Conservation (phyloP, 2,113 vertebrate genomes). For the Macaca fascicularis region DNA sequence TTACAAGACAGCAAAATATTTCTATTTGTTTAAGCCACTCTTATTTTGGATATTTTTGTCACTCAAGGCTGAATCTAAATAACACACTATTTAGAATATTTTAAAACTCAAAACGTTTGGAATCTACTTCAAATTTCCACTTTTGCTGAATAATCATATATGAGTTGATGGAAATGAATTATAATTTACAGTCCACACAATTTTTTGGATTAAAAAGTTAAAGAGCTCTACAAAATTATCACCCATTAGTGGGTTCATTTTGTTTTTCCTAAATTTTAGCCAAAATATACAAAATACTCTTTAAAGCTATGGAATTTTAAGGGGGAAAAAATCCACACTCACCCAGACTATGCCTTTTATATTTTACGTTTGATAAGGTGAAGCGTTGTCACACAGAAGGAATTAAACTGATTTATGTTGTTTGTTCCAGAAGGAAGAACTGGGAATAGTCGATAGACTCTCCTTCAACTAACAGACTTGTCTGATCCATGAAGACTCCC, state of each 20-base stretch:
- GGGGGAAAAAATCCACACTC: background rate
- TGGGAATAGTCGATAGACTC: background rate
- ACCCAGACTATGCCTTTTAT: background rate
- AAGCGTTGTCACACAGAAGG: background rate
- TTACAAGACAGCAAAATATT: background rate
- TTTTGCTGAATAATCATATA: background rate
- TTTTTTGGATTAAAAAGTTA: background rate
- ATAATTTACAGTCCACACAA: background rate
- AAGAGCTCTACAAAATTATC: background rate
- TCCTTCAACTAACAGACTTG: background rate
- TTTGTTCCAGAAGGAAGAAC: background rate
- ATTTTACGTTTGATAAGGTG: conserved; percentile 19
- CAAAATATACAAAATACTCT: conserved; percentile 4
- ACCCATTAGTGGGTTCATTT: background rate
- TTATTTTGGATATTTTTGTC: background rate
- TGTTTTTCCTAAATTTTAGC: conserved; percentile 4
- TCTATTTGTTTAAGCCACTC: background rate
- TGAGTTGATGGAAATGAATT: background rate
- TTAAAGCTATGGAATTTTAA: background rate
- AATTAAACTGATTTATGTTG: conserved; percentile 13
- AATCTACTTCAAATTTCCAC: conserved; percentile 19
- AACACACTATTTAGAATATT: background rate
- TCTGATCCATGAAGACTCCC: background rate
- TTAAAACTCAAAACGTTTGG: background rate
- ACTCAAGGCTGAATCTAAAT: background rate